Evolutionary conservation across 2,797 vertebrate species (phyloP).

Genomic region (Australoheros facetus): DNA sequence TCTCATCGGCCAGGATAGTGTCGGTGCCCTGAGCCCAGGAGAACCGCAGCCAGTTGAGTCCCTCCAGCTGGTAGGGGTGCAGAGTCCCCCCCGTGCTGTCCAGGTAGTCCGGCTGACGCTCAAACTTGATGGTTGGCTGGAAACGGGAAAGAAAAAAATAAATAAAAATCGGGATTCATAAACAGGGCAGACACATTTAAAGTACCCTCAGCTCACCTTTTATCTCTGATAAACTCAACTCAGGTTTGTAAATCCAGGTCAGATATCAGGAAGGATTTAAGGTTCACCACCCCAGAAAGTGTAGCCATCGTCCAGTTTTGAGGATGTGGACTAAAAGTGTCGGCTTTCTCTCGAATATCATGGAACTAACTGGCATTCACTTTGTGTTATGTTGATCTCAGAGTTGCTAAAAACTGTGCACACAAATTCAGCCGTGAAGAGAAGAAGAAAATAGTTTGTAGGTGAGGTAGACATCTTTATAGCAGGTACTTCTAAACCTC

Average conservation of each 20-base stretch:
- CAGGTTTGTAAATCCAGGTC: no score
- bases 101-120: conserved; percentile 93
- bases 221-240: no score
- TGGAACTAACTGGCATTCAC: background rate
- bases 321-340: no score
- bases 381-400: background rate
- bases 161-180: background rate
- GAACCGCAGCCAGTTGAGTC: conserved; percentile 97
- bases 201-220: accelerated
- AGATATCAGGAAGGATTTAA: background rate
- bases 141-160: background rate
- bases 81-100: conserved; percentile 92
- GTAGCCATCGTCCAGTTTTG: background rate
- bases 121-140: conserved; percentile 97
- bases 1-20: conserved; percentile 97
- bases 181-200: background rate
- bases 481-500: no score
- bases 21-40: conserved; percentile 99
- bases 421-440: no score
- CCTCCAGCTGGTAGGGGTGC: conserved; percentile 98
- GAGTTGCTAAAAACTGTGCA: no score
- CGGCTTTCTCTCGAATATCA: background rate
- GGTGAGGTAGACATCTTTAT: no score
- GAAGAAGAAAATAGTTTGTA: background rate
- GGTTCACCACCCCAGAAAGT: no score